Conservation (phyloP, 2,888 invertebrate species). For the Hesperia comma region DNA sequence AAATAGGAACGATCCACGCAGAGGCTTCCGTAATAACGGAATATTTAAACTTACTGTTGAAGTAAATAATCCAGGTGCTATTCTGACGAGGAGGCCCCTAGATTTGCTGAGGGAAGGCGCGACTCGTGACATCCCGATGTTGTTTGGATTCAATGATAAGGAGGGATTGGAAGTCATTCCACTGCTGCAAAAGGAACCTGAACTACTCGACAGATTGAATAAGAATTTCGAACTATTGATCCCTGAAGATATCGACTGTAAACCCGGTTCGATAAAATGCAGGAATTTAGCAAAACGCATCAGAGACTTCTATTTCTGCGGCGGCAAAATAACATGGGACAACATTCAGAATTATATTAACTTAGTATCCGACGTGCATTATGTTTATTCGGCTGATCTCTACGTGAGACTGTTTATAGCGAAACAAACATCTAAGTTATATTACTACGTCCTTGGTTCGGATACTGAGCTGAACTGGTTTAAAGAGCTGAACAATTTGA, state of each 20-base stretch:
- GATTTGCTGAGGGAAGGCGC: not conserved
- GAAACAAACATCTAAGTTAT: constrained; percentile 4
- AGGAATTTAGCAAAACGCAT: not conserved
- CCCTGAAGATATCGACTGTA: constrained; percentile 9
- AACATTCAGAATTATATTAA: constrained; percentile 10
- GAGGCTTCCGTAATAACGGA: not conserved
- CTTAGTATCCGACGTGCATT: constrained; percentile 1
- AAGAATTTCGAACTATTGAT: not conserved
- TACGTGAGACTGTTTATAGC: not conserved
- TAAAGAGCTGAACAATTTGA: not conserved
- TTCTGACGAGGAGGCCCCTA: constrained; percentile 2
- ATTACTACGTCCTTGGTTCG: not conserved
- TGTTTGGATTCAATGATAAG: constrained; percentile 11
- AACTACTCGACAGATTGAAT: not conserved
- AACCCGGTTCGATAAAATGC: not conserved
- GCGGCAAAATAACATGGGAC: not conserved
- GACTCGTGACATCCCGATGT: constrained; percentile 2
- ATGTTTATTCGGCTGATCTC: not conserved
- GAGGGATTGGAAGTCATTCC: constrained; percentile 15
- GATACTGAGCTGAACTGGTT: constrained; percentile 11
- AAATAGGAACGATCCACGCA: not conserved
- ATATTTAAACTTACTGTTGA: not conserved
- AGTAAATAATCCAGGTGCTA: not conserved
- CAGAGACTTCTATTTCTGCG: constrained; percentile 15
- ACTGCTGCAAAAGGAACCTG: not conserved